Conservation (phyloP, 2,113 vertebrate species). For the Charina bottae region DNA sequence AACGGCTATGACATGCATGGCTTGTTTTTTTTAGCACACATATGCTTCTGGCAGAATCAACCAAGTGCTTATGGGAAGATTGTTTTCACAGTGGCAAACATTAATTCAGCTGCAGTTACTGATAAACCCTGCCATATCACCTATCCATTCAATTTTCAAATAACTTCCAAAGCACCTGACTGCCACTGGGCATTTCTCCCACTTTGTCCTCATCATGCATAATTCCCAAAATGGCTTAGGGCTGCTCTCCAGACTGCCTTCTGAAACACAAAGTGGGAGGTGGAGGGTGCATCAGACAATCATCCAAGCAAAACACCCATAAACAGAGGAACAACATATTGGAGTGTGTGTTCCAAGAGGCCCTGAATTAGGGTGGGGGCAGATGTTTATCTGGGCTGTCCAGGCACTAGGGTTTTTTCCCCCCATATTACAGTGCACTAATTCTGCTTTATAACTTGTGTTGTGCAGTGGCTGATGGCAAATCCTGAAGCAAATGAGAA, state of each 20-base stretch:
- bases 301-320: neutral
- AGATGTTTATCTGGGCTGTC: neutral
- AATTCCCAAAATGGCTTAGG: no score
- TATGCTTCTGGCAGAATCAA: no score
- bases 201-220: no score
- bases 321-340: neutral
- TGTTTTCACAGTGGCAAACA: no score
- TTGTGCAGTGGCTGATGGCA: neutral
- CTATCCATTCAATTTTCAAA: no score
- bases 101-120: no score
- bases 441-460: neutral
- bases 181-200: no score
- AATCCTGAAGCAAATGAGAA: neutral
- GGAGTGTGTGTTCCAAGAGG: neutral
- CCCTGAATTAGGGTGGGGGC: neutral
- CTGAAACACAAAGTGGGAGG: neutral
- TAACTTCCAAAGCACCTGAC: no score
- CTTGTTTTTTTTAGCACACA: no score
- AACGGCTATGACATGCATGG: no score
- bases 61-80: no score
- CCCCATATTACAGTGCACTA: neutral
- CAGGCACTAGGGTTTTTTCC: neutral
- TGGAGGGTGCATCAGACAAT: neutral
- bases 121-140: no score
- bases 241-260: neutral